Base-by-base conservation (phyloP, 2,797 vertebrate species). In the Sebastiscus albofasciatus region DNA sequence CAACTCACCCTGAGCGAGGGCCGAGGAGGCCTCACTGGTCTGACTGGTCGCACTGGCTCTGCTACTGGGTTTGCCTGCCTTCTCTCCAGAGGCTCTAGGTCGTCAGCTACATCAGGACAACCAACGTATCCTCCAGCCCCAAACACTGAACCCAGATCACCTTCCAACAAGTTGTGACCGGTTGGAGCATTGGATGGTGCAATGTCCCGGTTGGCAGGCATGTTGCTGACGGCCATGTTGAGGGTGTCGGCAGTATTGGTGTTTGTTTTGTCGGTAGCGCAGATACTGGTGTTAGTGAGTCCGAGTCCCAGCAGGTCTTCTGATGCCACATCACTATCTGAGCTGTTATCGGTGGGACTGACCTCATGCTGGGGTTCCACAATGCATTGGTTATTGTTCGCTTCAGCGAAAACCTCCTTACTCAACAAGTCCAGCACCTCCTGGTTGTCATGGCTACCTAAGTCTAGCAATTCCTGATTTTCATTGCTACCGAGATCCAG, bases 61-160 rank as follows among this genome's bases (percentile, higher is more conserved):
- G 85, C 26, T 58, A 59, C 77, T 13, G 88, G 68, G 3, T 82
- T 87, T 8, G 68, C 29, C 65, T 79, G 83, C 29, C 76, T 77
- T 66, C 29, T 83, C 7, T 76, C 59, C 78, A 93, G 54, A 26
- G 90, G 90, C 62, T 94, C 92, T 1, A 95, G 82, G 61, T 95
- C 93, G 8, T 94, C 94, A 11, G 94, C 93, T 9, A 94, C 93
- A 74, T 95, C 94, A 9, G 91, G 87, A 88, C 93, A 93, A 8
- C 84, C 83, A 0, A 94, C 74, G 67, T 95, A 95, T 68, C 93
- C 94, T 65, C 93, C 93, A 22, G 84, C 85, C 42, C 87, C 83
- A 62, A 95, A 95, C 56, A 93, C 93, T 12, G 87, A 89, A 7
- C 87, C 87, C 11, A 93, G 86, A 59, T 94, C 93, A 6, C 75